Base-by-base conservation (phyloP, 2,113 vertebrate species). In the Varanus salvator region DNA sequence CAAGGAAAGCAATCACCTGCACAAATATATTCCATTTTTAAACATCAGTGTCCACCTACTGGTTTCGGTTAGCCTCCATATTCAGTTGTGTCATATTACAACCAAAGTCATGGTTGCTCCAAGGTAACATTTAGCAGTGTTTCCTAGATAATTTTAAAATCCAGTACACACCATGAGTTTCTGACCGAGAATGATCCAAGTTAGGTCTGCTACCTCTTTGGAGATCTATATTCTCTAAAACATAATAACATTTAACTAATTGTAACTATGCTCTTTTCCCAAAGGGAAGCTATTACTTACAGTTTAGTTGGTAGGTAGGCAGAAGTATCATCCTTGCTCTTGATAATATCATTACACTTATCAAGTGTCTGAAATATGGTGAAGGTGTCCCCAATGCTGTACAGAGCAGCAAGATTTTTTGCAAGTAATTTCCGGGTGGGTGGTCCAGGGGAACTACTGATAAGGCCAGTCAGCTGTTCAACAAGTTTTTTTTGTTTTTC, bases 401-500 rank as follows among this genome's bases (percentile, higher is more conserved):
- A 99, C 34, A 99, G 98, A 38, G 98, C 98, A 44, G 99, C 98
- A 4, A 99, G 98, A 95, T 99, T 99, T 96, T 99, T 99, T 75
- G 99, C 98, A 83, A 99, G 96, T 3, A 99, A 97, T 95, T 99
- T 99, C 86, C 99, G 97, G 0, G 99, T 99, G 7, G 99, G 99
- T 27, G 99, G 99, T 83, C 99, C 99, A 3, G 98, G 99, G 17
- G 99, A 98, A 71, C 98, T 99, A 96, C 98, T 99, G 95, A 99
- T 99, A 89, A 99, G 97, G 68, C 98, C 98, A 0, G 98, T 99
- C 78, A 99, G 96, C 94, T 99, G 99, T 86, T 99, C 99, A 84
- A 99, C 99, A 95, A 99, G 97, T 94, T 99, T 99, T 95, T 99
- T 99, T 97, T 99, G 99, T 94, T 99, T 99, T 95, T 99, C 99